Percentiles rank a stretch among this genome's conserved stretches.
These are phyloP conservation scores for Nematostella vectensis DNA, from an alignment of 92 coral and sea anemone species.

Conservation along the genomic window DNA sequence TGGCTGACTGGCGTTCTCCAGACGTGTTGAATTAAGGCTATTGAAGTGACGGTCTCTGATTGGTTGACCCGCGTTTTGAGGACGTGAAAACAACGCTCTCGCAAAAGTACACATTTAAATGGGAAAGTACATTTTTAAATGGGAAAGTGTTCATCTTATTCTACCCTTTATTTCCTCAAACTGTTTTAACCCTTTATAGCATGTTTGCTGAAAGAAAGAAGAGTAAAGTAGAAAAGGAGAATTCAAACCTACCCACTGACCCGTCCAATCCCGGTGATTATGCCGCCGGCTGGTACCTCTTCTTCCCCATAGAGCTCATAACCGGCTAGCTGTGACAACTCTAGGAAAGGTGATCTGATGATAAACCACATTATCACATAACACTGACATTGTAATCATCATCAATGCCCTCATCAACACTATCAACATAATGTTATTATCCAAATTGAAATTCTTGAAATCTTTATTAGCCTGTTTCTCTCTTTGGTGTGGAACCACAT, in stretches of 20 bases:
- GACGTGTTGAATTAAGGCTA: too few relatives aligned
- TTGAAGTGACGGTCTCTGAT: too few relatives aligned
- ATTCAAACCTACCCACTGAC: conserved; percentile 71
- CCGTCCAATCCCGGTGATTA: conserved; percentile 91
- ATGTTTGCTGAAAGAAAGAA: background rate
- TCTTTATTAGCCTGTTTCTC: too few relatives aligned
- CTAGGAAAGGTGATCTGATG: conserved; percentile 82
- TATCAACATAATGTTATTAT: background rate
- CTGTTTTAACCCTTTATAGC: too few relatives aligned
- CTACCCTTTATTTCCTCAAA: too few relatives aligned
- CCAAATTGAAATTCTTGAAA: background rate
- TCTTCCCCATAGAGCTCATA: conserved; percentile 79
- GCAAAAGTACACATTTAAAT: too few relatives aligned
- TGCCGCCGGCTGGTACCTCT: conserved; percentile 93
- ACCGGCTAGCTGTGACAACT: conserved; percentile 90
- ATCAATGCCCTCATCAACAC: conserved; percentile 2
- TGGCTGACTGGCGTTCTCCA: too few relatives aligned
- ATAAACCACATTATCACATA: background rate
- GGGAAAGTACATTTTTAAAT: too few relatives aligned
- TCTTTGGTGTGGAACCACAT: too few relatives aligned
- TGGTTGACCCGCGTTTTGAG: too few relatives aligned
- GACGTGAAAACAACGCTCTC: too few relatives aligned
- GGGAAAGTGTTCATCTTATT: too few relatives aligned
- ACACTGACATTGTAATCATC: background rate
- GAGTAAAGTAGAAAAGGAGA: background rate